These are phyloP conservation scores for Ceyx erithaca DNA, from an alignment of 2,797 vertebrate species.

Conservation along the genomic window DNA sequence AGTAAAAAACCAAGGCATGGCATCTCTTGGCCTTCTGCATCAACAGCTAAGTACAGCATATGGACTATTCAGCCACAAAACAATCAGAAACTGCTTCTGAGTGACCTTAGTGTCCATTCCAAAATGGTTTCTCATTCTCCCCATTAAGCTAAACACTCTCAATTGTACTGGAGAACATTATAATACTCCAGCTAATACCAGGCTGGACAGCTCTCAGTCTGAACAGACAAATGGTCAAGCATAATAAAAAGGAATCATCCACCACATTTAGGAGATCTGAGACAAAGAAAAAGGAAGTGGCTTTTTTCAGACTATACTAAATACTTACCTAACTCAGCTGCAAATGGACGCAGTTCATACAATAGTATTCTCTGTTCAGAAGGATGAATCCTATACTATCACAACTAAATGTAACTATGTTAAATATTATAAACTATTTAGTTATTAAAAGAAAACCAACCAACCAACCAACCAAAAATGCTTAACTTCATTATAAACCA, in stretches of 20 bases:
- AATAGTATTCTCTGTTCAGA: background rate
- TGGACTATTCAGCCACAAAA: background rate
- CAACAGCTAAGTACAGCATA: background rate
- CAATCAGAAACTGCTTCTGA: background rate
- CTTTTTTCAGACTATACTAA: background rate
- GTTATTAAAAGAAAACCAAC: background rate
- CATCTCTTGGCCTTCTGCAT: background rate
- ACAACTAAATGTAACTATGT: background rate
- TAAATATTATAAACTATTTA: background rate
- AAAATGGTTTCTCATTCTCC: background rate
- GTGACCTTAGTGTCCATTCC: background rate
- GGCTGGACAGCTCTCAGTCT: background rate
- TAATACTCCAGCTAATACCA: background rate
- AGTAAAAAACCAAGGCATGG: background rate
- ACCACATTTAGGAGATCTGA: background rate
- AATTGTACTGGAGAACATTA: background rate
- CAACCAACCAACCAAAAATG: background rate
- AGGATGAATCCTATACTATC: background rate
- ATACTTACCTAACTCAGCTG: background rate
- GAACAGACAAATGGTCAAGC: background rate
- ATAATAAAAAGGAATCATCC: background rate
- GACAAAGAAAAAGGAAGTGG: background rate
- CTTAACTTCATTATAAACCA: background rate
- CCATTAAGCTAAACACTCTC: background rate
- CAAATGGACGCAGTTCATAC: background rate